These are phyloP conservation scores for Panopea generosa DNA, from an alignment of 2,888 invertebrate species.

Conservation along the genomic window DNA sequence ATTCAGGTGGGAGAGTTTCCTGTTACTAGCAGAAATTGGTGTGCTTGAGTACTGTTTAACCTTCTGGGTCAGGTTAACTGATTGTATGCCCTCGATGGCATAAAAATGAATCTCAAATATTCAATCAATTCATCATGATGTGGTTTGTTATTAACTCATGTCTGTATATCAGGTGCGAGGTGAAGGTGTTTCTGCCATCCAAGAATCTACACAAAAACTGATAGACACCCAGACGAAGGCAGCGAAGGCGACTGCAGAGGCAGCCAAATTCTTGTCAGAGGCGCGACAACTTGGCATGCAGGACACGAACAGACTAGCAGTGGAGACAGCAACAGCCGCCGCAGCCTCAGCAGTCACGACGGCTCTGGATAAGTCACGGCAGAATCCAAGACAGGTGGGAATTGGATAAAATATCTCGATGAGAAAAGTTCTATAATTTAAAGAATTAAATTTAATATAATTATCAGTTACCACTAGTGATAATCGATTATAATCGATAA, in stretches of 20 bases:
- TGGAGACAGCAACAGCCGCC: conserved; percentile 49
- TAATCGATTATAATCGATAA: no score
- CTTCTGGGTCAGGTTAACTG: no score
- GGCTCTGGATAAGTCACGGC: conserved; percentile 45
- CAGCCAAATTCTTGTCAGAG: conserved; percentile 72
- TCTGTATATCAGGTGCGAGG: conserved; percentile 55
- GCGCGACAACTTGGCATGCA: conserved; percentile 47
- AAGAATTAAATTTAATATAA: no score
- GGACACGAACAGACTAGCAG: conserved; percentile 49
- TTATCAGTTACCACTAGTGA: no score
- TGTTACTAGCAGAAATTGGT: no score
- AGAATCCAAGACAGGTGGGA: conserved; percentile 30
- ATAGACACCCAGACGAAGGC: conserved; percentile 72
- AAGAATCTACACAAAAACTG: conserved; percentile 65
- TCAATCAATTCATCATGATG: no score
- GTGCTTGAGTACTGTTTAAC: no score
- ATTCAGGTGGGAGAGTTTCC: no score
- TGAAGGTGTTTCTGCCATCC: conserved; percentile 63
- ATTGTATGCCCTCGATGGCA: no score
- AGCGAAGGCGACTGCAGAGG: conserved; percentile 76
- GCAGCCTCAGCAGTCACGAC: conserved; percentile 47
- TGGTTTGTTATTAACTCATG: no score
- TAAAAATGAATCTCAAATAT: no score
- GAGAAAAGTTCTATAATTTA: background rate
- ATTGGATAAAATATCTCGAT: background rate